Evolutionary conservation across 2,888 invertebrate genomes (phyloP), one percentile per base, ranked within the genome.

Genomic region (Tanytarsus gracilentus): DNA sequence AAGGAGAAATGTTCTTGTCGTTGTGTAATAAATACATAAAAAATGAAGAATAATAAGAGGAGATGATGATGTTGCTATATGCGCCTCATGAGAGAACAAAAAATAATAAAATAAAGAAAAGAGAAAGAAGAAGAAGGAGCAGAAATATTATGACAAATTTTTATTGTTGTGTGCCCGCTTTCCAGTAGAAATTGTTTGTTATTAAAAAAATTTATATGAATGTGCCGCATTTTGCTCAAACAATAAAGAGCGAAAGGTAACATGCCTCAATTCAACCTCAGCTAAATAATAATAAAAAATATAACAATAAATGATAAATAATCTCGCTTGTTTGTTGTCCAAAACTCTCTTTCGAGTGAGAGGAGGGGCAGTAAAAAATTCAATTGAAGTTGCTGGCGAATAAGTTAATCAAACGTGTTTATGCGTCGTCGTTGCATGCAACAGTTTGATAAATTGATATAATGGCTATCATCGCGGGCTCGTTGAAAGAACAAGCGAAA

Each of bases 121-220:
- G 48, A 44, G 18, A 44, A 44, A 44, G 18, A 18, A 44, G 18
- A 44, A 33, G n/a, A 56, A 21, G 26, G 40, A 18, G 23, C n/a
- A 56, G 33, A 56, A 56, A 56, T 56, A 56, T 56, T 56, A 56
- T 56, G 56, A 56, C 56, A 56, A 56, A 56, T 56, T 56, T 53
- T 56, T 56, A 56, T 56, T 56, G 44, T 56, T 56, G 56, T 56
- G 44, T 56, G 16, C 44, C 18, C 21, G n/a, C n/a, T 9, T 44
- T 18, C 23, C 21, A 23, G 44, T 44, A 23, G 18, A 23, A 23
- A 44, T 44, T 44, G 23, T 18, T n/a, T 44, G 23, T 18, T 18
- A 40, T 40, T 18, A 44, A 44, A 44, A 44, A 21, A 40, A 40
- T 14, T 40, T 36, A 36, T 36, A 36, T 14, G 16, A 14, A 16